Conservation (phyloP, 23 tunicate genomes). For the Trididemnum miniatum region DNA sequence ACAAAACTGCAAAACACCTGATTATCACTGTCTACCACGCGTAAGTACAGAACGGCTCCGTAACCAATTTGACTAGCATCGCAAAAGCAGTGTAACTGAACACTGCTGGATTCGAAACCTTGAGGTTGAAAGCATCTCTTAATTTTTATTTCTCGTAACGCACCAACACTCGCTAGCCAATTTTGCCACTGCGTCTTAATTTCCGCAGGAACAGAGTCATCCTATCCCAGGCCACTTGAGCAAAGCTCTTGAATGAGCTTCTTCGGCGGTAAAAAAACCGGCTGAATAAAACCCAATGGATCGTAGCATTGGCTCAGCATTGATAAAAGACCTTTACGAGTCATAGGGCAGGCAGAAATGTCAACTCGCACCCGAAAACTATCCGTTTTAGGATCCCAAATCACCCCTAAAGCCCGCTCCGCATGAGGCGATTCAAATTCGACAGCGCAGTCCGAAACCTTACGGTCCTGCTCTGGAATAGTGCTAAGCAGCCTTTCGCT, state of each 20-base stretch:
- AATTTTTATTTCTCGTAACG: background rate
- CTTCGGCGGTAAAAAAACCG: background rate
- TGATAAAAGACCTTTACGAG: background rate
- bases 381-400: background rate
- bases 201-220: background rate
- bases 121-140: background rate
- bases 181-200: background rate
- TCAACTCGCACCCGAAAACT: background rate
- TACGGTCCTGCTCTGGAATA: no score
- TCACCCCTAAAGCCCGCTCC: background rate
- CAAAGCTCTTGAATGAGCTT: background rate
- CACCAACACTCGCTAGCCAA: background rate
- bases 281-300: background rate
- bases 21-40: background rate
- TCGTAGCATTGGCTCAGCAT: background rate
- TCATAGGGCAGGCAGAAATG: background rate
- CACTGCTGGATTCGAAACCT: background rate
- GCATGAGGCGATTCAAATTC: background rate
- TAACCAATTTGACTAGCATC: background rate
- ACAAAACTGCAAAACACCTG: no score
- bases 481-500: no score
- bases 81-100: background rate
- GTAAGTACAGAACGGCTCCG: background rate
- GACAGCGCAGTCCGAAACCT: no score
- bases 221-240: background rate